These are phyloP conservation scores for Choristoneura fumiferana DNA, from an alignment of 1,140 invertebrate species.

Conservation along the genomic window DNA sequence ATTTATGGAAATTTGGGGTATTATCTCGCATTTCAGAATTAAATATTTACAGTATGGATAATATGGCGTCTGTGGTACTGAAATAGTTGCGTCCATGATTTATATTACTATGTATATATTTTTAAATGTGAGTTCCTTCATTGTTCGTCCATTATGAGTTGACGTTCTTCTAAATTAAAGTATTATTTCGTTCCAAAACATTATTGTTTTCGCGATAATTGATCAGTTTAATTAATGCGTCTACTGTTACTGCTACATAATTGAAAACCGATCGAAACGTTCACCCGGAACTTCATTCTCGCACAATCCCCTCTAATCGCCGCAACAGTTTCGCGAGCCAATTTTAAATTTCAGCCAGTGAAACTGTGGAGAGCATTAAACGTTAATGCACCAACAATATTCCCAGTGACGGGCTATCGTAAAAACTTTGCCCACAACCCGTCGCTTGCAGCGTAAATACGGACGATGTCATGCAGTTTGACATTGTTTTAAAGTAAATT, in stretches of 20 bases:
- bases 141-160: too few species aligned
- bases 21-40: too few species aligned
- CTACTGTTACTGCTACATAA: background rate
- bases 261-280: background rate
- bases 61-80: too few species aligned
- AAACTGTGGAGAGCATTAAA: conserved; percentile 49
- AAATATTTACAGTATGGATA: too few species aligned
- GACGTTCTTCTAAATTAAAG: background rate
- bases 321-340: conserved; percentile 35
- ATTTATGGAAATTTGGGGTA: too few species aligned
- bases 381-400: conserved; percentile 72
- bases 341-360: conserved; percentile 40
- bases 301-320: conserved; percentile 30
- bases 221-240: background rate
- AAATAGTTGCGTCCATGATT: too few species aligned
- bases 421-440: conserved; percentile 65
- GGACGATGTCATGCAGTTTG: conserved; percentile 51
- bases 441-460: conserved; percentile 45
- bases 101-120: too few species aligned
- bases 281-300: conserved; percentile 20
- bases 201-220: background rate
- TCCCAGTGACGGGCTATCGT: conserved; percentile 54
- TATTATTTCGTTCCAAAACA: background rate
- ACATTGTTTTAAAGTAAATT: conserved; percentile 68
- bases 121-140: too few species aligned